phyloP scores from a whole-genome alignment of 2,113 vertebrate species.

The Phasianus colchicus region DNA sequence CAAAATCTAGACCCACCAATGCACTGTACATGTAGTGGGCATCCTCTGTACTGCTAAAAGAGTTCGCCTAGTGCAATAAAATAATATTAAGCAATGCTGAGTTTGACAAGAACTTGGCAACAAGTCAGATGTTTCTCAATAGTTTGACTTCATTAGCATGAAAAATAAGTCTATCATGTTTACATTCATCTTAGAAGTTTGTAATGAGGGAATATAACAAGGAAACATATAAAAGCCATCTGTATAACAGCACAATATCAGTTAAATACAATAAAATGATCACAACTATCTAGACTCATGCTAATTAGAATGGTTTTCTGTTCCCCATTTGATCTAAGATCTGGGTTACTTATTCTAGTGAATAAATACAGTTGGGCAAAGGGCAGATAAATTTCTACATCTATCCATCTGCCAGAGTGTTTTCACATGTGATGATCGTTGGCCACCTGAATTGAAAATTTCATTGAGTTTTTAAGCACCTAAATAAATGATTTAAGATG shows the following conservation, averaged over 20 bases:
- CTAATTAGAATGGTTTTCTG: slow-evolving; percentile 65
- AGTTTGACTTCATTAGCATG: slow-evolving; percentile 55
- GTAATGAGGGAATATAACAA: slow-evolving; percentile 63
- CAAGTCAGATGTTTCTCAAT: slow-evolving; percentile 12
- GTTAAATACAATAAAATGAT: slow-evolving; percentile 69
- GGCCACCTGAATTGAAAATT: neutral
- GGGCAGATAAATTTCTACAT: neutral
- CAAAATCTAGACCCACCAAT: neutral
- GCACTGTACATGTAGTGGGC: neutral
- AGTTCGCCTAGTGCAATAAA: slow-evolving; percentile 19
- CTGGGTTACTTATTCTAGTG: neutral
- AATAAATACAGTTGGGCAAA: neutral
- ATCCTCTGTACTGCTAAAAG: neutral
- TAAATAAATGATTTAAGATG: neutral
- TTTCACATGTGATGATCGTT: neutral
- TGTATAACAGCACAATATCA: slow-evolving; percentile 4
- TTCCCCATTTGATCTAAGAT: slow-evolving; percentile 29
- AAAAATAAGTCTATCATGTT: slow-evolving; percentile 56
- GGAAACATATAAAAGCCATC: slow-evolving; percentile 57
- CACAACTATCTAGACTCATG: slow-evolving; percentile 41
- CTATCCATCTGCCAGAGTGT: neutral
- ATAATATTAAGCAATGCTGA: slow-evolving; percentile 39
- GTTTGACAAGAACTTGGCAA: slow-evolving; percentile 46
- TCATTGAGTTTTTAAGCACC: neutral
- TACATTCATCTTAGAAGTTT: slow-evolving; percentile 53